Conservation (phyloP, 2,113 vertebrate species). For the Salvelinus alpinus region DNA sequence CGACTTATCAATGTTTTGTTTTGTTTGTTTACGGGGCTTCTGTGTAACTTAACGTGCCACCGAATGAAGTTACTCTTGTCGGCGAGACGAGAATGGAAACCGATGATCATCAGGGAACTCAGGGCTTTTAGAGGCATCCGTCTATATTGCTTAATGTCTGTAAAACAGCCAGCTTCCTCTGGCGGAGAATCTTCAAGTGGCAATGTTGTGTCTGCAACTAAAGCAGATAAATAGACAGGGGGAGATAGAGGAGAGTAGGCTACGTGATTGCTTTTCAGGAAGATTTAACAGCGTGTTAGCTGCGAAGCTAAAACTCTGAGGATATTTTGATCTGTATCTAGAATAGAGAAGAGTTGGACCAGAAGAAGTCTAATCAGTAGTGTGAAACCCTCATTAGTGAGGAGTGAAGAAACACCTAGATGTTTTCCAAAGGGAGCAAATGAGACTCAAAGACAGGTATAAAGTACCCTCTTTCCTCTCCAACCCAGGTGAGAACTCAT, state of each 20-base stretch:
- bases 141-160: slow-evolving; percentile 44
- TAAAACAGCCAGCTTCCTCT: slow-evolving; percentile 29
- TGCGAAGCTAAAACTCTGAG: not conserved
- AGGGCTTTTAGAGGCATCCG: slow-evolving; percentile 42
- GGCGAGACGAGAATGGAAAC: slow-evolving; percentile 41
- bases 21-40: slow-evolving; percentile 27
- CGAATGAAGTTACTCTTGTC: slow-evolving; percentile 47
- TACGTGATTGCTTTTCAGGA: slow-evolving; percentile 33
- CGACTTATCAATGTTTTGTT: slow-evolving; percentile 48
- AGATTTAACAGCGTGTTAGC: not conserved
- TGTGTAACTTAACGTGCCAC: slow-evolving; percentile 50
- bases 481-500: slow-evolving; percentile 22
- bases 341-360: not conserved
- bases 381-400: slow-evolving; percentile 9
- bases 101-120: slow-evolving; percentile 43
- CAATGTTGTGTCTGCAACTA: not conserved
- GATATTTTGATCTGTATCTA: not conserved
- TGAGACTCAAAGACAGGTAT: not conserved
- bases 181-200: slow-evolving; percentile 4
- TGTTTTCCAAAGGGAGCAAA: slow-evolving; percentile 8
- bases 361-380: not conserved
- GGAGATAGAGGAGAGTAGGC: slow-evolving; percentile 30
- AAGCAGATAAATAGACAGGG: not conserved
- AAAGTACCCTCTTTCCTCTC: slow-evolving; percentile 29
- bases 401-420: slow-evolving; percentile 9